These are phyloP conservation scores for Hedychridium roseum DNA, from an alignment of 2,888 invertebrate species.

Conservation along the genomic window DNA sequence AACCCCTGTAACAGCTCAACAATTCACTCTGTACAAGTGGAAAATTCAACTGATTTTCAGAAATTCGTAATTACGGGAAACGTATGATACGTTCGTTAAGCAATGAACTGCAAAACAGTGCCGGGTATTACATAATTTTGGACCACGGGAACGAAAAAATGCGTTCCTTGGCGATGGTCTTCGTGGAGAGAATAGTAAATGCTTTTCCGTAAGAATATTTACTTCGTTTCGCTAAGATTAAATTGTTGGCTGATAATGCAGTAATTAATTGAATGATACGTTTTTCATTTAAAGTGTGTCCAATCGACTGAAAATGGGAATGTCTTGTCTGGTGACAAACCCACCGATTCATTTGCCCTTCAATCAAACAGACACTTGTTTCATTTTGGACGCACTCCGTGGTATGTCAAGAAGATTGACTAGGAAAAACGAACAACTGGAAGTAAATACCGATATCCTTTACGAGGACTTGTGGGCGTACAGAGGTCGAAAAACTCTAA, in stretches of 20 bases:
- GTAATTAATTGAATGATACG: no score
- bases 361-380: conserved; percentile 37
- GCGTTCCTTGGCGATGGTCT: conserved; percentile 24
- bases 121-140: conserved; percentile 38
- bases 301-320: conserved; percentile 38
- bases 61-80: conserved; percentile 23
- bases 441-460: conserved; percentile 13
- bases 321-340: conserved; percentile 23
- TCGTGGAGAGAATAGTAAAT: conserved; percentile 27
- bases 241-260: no score
- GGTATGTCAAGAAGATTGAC: conserved; percentile 9
- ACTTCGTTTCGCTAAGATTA: conserved; percentile 20
- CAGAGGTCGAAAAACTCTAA: conserved; percentile 34
- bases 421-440: not conserved
- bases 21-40: no score
- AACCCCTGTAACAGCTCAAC: no score
- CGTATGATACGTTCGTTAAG: conserved; percentile 35
- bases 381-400: conserved; percentile 17
- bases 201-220: conserved; percentile 35
- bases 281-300: no score
- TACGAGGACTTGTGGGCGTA: conserved; percentile 30
- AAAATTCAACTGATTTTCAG: conserved; percentile 18
- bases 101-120: conserved; percentile 36
- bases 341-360: conserved; percentile 28
- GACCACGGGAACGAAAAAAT: conserved; percentile 29